Evolutionary conservation across 2,797 vertebrate genomes (phyloP).

Genomic region (Crax fasciolata): DNA sequence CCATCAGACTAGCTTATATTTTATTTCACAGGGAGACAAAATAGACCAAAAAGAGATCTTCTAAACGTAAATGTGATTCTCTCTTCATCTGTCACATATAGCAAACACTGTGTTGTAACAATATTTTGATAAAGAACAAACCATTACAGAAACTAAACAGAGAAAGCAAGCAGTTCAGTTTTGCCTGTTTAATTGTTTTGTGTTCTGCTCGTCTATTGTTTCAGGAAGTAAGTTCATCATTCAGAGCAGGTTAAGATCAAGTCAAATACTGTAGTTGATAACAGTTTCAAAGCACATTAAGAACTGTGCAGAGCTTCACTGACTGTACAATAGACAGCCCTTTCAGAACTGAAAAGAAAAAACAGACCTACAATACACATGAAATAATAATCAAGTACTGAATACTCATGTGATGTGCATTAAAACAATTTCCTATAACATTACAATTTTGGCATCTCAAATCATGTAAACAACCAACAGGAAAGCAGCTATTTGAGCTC

Average conservation of each 20-base stretch:
- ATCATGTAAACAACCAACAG: background rate
- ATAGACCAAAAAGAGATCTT: background rate
- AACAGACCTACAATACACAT: background rate
- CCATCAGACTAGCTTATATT: background rate
- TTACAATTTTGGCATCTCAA: background rate
- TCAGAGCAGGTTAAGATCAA: background rate
- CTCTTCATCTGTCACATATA: background rate
- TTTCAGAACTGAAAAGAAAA: background rate
- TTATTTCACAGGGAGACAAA: background rate
- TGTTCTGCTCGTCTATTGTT: background rate
- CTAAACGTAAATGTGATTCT: background rate
- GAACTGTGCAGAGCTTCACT: background rate
- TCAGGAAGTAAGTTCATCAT: background rate
- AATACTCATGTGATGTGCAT: background rate
- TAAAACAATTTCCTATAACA: background rate
- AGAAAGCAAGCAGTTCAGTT: background rate
- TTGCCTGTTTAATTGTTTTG: background rate
- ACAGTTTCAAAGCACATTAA: background rate
- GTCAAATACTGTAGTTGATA: background rate
- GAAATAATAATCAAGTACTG: background rate
- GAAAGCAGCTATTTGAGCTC: background rate
- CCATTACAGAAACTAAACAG: background rate
- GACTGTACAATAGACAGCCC: background rate
- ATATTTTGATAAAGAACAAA: background rate
- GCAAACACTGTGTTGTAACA: background rate